These are phyloP conservation scores for Hormaphis cornu DNA, from an alignment of 1,140 invertebrate species.

Conservation along the genomic window DNA sequence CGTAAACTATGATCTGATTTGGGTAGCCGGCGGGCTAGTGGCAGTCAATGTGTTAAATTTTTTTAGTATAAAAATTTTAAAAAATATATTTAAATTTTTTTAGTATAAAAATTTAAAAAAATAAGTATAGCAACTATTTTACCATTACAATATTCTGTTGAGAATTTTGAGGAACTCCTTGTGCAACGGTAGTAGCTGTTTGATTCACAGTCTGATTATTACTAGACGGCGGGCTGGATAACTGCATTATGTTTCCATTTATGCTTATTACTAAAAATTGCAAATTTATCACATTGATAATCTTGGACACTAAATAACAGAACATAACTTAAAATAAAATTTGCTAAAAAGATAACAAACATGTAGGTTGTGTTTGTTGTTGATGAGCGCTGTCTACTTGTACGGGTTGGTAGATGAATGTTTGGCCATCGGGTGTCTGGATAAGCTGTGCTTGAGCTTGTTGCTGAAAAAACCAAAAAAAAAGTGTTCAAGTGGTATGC, in stretches of 20 bases:
- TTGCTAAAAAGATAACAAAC: constrained; percentile 41
- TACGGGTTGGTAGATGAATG: constrained; percentile 74
- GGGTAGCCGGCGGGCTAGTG: no score
- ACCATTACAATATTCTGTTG: constrained; percentile 54
- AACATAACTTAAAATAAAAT: not conserved
- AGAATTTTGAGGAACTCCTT: constrained; percentile 44
- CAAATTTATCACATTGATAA: no score
- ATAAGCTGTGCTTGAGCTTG: constrained; percentile 64
- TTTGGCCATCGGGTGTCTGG: constrained; percentile 87
- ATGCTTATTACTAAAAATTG: constrained; percentile 55
- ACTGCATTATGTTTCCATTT: constrained; percentile 62
- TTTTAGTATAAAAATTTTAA: no score
- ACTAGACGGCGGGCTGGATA: constrained; percentile 42
- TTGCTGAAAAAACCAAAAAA: constrained; percentile 46
- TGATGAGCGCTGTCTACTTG: constrained; percentile 52
- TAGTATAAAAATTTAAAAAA: no score
- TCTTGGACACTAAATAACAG: no score
- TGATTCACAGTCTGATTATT: constrained; percentile 43
- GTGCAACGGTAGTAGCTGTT: constrained; percentile 45
- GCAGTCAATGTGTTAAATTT: no score
- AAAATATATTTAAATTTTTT: no score
- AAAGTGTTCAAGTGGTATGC: no score
- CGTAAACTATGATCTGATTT: not conserved
- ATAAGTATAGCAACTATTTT: no score
- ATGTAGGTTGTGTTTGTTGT: constrained; percentile 50